Evolutionary conservation across 2,797 vertebrate genomes (phyloP).

Genomic region (Pseudochirops corinnae): DNA sequence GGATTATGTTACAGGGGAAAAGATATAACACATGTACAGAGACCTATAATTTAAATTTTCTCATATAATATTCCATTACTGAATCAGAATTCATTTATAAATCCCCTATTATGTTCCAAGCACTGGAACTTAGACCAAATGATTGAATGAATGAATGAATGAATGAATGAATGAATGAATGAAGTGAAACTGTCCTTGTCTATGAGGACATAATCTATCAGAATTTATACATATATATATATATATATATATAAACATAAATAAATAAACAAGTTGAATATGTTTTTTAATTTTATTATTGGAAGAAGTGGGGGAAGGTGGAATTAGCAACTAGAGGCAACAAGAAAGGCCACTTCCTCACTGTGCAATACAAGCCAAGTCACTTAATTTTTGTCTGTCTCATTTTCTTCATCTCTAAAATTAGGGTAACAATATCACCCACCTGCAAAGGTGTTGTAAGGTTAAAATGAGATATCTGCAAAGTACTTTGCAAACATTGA

Average conservation of each 20-base stretch:
- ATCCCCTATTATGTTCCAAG: not conserved
- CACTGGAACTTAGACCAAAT: not conserved
- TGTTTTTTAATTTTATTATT: not conserved
- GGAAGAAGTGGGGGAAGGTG: not conserved
- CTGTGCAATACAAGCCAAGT: not conserved
- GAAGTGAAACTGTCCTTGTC: not conserved
- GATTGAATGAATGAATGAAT: too few relatives aligned
- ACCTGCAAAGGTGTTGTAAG: not conserved
- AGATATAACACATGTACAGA: not conserved
- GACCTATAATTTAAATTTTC: not conserved
- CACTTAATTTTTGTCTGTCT: not conserved
- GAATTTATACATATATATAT: not conserved
- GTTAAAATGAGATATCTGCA: not conserved
- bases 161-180: too few relatives aligned
- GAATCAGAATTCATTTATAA: not conserved
- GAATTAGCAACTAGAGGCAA: not conserved
- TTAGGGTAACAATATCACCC: not conserved
- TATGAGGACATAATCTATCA: not conserved
- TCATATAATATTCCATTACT: not conserved
- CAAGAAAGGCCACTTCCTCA: not conserved
- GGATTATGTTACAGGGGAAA: not conserved
- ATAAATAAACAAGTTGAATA: not conserved
- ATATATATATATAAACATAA: not conserved
- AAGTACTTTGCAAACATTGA: not conserved
- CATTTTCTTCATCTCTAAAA: not conserved